A percentile compares a stretch with the other conserved stretches of the same genome.
These are phyloP conservation scores for Phymastichus coffea DNA, from an alignment of 1,140 invertebrate species.

Conservation along the genomic window DNA sequence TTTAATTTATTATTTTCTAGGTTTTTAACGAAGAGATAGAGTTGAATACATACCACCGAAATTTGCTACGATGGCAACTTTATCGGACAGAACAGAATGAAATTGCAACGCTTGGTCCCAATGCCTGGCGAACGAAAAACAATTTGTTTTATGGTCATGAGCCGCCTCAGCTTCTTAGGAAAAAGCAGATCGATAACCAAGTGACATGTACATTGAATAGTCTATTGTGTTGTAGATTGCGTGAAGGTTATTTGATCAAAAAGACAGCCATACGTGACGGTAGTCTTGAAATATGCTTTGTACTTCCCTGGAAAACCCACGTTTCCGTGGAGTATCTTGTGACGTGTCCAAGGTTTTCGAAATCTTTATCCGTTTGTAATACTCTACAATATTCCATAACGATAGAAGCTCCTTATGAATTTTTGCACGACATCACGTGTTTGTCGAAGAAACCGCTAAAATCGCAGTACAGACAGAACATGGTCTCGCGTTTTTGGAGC, in stretches of 20 bases:
- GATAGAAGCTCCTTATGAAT: slow-evolving; percentile 74
- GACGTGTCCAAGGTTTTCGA: slow-evolving; percentile 62
- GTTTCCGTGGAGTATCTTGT: slow-evolving; percentile 73
- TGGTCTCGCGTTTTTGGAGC: slow-evolving; percentile 72
- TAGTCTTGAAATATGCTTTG: slow-evolving; percentile 66
- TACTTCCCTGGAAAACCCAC: slow-evolving; percentile 75
- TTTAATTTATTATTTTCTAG: not conserved
- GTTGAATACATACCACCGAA: slow-evolving; percentile 74
- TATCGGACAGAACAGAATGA: slow-evolving; percentile 52
- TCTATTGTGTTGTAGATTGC: slow-evolving; percentile 72
- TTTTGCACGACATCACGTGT: slow-evolving; percentile 78
- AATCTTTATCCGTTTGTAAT: slow-evolving; percentile 50
- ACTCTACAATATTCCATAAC: slow-evolving; percentile 61
- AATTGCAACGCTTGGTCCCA: slow-evolving; percentile 33
- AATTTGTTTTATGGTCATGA: slow-evolving; percentile 61
- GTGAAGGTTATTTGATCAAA: slow-evolving; percentile 79
- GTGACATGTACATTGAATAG: slow-evolving; percentile 66
- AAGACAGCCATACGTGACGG: slow-evolving; percentile 61
- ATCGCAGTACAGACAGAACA: slow-evolving; percentile 69
- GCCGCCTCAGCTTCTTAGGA: slow-evolving; percentile 61
- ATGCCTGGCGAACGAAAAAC: slow-evolving; percentile 60
- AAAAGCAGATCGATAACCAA: slow-evolving; percentile 68
- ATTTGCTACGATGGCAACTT: slow-evolving; percentile 77
- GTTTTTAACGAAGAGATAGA: slow-evolving; percentile 52
- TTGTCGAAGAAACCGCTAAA: slow-evolving; percentile 67